These are phyloP conservation scores for Alethe diademata DNA, from an alignment of 2,113 vertebrate species.

Conservation along the genomic window DNA sequence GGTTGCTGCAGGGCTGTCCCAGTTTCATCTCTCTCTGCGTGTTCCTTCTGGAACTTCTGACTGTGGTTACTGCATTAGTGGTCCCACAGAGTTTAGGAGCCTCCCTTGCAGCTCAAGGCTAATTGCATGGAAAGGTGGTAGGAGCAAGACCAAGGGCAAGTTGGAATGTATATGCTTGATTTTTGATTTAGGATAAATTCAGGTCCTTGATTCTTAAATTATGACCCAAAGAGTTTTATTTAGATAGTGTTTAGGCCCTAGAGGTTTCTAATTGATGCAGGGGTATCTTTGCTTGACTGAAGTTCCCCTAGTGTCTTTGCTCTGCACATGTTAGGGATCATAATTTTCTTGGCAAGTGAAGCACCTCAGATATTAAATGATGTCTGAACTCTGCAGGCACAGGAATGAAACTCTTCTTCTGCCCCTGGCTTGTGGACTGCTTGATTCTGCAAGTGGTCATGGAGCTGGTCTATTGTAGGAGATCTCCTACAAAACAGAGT, in stretches of 20 bases:
- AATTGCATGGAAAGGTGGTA: not conserved
- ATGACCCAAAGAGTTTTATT: not conserved
- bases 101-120: not conserved
- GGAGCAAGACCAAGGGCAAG: not conserved
- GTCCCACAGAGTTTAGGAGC: not conserved
- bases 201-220: not conserved
- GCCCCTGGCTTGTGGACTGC: not conserved
- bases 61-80: not conserved
- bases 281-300: not conserved
- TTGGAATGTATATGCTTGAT: not conserved
- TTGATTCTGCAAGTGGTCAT: not conserved
- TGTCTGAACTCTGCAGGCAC: not conserved
- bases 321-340: not conserved
- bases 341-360: not conserved
- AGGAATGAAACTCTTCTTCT: not conserved
- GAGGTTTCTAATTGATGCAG: not conserved
- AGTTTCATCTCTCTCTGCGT: not conserved
- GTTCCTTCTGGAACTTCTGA: not conserved
- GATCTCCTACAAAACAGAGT: not conserved
- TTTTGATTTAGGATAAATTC: not conserved
- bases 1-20: not conserved
- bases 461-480: not conserved
- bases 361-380: not conserved
- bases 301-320: not conserved
- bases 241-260: not conserved